These are phyloP conservation scores for Lucilia cuprina DNA, from an alignment of 1,140 invertebrate genomes.

Conservation along the genomic window DNA sequence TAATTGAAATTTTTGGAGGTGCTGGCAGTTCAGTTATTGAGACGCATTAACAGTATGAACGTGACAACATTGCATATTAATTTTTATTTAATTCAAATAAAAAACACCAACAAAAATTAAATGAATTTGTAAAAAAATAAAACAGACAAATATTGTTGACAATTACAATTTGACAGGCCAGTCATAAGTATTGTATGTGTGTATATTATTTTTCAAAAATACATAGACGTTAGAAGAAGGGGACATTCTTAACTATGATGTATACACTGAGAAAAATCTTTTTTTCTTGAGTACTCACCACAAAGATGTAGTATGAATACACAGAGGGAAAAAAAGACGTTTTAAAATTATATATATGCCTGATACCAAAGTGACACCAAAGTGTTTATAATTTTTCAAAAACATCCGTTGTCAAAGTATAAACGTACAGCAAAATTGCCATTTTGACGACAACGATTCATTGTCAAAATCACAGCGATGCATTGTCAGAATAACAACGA, in stretches of 20 bases:
- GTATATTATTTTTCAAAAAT: not conserved
- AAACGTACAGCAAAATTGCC: too few species aligned
- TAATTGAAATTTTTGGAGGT: constrained; percentile 30
- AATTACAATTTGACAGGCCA: constrained; percentile 52
- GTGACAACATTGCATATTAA: constrained; percentile 29
- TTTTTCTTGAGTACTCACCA: too few species aligned
- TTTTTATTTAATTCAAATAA: not conserved
- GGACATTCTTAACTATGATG: not conserved
- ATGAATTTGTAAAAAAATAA: not conserved
- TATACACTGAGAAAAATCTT: too few species aligned
- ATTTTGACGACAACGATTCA: too few species aligned
- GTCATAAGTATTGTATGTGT: constrained; percentile 15
- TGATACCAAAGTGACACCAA: too few species aligned
- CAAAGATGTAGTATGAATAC: too few species aligned
- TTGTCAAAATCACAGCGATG: too few species aligned
- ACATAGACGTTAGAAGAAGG: not conserved
- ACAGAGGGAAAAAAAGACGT: too few species aligned
- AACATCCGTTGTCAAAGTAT: too few species aligned
- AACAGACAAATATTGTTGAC: constrained; percentile 19
- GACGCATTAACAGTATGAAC: constrained; percentile 22
- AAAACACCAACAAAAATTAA: not conserved
- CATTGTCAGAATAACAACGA: too few species aligned
- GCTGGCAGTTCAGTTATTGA: constrained; percentile 22
- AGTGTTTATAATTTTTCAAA: too few species aligned
- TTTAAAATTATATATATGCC: too few species aligned